These are phyloP conservation scores for Chondrilla cf. caribensis DNA, from an alignment of 37 sponge, comb jelly and placozoan genomes.

Conservation along the genomic window DNA sequence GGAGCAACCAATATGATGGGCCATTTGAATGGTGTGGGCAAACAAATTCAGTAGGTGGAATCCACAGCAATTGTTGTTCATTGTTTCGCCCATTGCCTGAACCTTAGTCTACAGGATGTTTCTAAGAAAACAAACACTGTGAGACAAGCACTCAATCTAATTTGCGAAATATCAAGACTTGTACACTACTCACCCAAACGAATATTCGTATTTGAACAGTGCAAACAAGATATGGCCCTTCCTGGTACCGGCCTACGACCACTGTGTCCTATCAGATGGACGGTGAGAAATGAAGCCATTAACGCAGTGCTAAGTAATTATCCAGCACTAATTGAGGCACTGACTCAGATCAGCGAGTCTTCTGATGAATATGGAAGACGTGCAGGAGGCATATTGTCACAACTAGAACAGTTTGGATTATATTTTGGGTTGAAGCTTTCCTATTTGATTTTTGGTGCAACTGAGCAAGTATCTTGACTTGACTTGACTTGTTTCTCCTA, in stretches of 20 bases:
- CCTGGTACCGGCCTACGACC: neutral
- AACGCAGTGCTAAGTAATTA: slow-evolving; percentile 44
- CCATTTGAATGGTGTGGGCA: slow-evolving; percentile 35
- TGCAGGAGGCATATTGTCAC: slow-evolving; percentile 18
- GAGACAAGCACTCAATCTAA: slow-evolving; percentile 6
- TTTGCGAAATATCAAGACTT: neutral
- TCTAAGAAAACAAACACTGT: slow-evolving; percentile 17
- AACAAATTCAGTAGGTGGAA: slow-evolving; percentile 14
- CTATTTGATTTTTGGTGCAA: slow-evolving; percentile 38
- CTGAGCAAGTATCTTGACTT: slow-evolving; percentile 66
- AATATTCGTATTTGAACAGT: slow-evolving; percentile 24
- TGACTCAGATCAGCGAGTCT: neutral
- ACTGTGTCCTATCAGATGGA: slow-evolving; percentile 56
- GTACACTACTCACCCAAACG: slow-evolving; percentile 39
- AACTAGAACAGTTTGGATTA: slow-evolving; percentile 54
- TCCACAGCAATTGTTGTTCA: slow-evolving; percentile 43
- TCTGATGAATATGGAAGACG: slow-evolving; percentile 39
- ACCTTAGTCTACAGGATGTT: slow-evolving; percentile 39
- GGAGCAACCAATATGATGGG: slow-evolving; percentile 60
- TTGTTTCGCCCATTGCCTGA: slow-evolving; percentile 39
- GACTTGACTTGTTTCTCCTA: too few relatives aligned
- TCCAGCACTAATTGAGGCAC: slow-evolving; percentile 27
- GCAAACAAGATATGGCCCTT: slow-evolving; percentile 12
- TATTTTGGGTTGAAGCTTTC: slow-evolving; percentile 71
- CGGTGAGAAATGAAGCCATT: slow-evolving; percentile 41